These are phyloP conservation scores for Aphis gossypii DNA, from an alignment of 1,140 invertebrate species.

Conservation along the genomic window DNA sequence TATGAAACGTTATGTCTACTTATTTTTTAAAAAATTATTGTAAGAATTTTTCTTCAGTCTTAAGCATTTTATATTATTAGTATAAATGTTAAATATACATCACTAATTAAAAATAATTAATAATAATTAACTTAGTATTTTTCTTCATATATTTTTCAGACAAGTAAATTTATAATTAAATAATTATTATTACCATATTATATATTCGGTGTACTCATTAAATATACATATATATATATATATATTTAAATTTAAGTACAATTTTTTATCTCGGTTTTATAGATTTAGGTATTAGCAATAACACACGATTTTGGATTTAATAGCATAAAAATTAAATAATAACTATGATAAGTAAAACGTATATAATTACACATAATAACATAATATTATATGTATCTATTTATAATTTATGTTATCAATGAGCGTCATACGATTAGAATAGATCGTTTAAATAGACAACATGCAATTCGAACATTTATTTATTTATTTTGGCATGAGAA, in stretches of 20 bases:
- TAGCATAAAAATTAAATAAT: background rate
- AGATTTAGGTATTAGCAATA: background rate
- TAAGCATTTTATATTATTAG: too few species aligned
- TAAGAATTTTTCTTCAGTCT: too few species aligned
- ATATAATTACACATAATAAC: too few species aligned
- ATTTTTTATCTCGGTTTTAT: background rate
- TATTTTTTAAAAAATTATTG: background rate
- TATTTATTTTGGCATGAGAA: background rate
- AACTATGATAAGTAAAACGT: too few species aligned
- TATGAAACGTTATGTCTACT: background rate
- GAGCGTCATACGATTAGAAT: too few species aligned
- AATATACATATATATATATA: background rate
- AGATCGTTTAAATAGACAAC: too few species aligned
- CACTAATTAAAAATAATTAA: background rate
- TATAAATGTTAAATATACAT: background rate
- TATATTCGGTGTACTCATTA: too few species aligned
- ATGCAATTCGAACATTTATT: too few species aligned
- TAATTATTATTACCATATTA: background rate
- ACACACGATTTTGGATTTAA: background rate
- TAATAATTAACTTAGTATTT: background rate
- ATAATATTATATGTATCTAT: background rate
- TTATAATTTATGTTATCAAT: too few species aligned
- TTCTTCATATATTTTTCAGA: background rate
- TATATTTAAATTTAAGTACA: background rate
- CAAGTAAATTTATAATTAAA: background rate